Evolutionary conservation across 2,888 invertebrate genomes (phyloP), one percentile per base, ranked within the genome.

Genomic region (Catocala nupta): DNA sequence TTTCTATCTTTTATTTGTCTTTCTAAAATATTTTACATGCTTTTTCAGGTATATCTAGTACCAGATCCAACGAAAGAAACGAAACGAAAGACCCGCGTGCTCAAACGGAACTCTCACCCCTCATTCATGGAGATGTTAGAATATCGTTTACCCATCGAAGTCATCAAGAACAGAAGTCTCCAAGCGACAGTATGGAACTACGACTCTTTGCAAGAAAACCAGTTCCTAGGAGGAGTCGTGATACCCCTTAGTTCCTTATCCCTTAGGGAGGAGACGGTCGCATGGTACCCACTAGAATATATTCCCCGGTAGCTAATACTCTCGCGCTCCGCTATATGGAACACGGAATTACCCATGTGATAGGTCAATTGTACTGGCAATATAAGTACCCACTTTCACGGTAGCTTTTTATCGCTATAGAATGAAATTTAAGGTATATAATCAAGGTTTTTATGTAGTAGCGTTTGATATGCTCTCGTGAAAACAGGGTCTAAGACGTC

Each of bases 121-220:
- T 98, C 99, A 13, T 99, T 99, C 91, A 99, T 99, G 98, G 98
- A 99, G 95, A 98, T 98, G 97, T 93, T 99, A 87, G 98, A 98
- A 84, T 99, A 99, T 83, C 95, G 98, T 65, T 95, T 98, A 93
- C 96, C 98, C 0, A 83, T 98, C 70, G 97, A 98, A 54, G 95
- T 97, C 48, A 95, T 99, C 12, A 95, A 96, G 83, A 95, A 95
- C 72, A 95, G 98, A 53, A 95, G 95, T 9, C 91, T 99, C n/a
- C 98, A 98, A 88, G 98, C 98, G 0, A 98, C 99, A 0, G 97
- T 99, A 9, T 99, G 99, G 99, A 97, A 98, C 86, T 98, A 98
- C 89, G 99, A 99, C 87, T 96, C 98, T 0, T 90, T 99, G 48
- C 98, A 98, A 87, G 99, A 99, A 89, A 99, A 99, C 90, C 98